Percentiles rank a stretch among this genome's conserved stretches.
These are phyloP conservation scores for Teleogryllus occipitalis DNA, from an alignment of 1,140 invertebrate species.

Conservation along the genomic window DNA sequence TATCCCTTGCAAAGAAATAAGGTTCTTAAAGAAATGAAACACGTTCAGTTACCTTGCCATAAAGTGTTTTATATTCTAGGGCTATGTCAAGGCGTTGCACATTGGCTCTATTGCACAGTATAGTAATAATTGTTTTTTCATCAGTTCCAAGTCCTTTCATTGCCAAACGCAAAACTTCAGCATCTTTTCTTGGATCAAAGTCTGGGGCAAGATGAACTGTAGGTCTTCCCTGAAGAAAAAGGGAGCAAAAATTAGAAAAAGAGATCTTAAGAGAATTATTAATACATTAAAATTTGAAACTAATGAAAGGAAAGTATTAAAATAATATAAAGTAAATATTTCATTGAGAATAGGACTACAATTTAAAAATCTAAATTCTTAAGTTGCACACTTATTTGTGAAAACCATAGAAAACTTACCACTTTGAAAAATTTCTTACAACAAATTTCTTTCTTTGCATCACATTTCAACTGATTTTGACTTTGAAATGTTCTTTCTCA, in stretches of 20 bases:
- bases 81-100: conserved; percentile 34
- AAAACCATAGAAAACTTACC: no score
- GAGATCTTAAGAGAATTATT: not conserved
- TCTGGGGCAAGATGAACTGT: conserved; percentile 54
- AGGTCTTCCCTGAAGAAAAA: conserved; percentile 43
- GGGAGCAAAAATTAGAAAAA: not conserved
- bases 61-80: not conserved
- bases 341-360: no score
- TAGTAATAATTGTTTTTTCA: conserved; percentile 61
- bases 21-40: not conserved
- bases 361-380: no score
- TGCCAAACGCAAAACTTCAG: conserved; percentile 63
- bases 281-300: no score
- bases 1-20: not conserved
- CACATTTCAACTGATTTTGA: no score
- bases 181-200: conserved; percentile 65
- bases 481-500: no score
- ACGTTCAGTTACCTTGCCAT: not conserved
- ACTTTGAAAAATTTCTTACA: no score
- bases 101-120: conserved; percentile 35
- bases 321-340: no score
- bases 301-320: no score
- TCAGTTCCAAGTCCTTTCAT: conserved; percentile 79
- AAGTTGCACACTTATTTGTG: no score
- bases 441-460: no score